Evolutionary conservation across 2,113 vertebrate genomes (phyloP).

Genomic region (Syngnathoides biaculeatus): DNA sequence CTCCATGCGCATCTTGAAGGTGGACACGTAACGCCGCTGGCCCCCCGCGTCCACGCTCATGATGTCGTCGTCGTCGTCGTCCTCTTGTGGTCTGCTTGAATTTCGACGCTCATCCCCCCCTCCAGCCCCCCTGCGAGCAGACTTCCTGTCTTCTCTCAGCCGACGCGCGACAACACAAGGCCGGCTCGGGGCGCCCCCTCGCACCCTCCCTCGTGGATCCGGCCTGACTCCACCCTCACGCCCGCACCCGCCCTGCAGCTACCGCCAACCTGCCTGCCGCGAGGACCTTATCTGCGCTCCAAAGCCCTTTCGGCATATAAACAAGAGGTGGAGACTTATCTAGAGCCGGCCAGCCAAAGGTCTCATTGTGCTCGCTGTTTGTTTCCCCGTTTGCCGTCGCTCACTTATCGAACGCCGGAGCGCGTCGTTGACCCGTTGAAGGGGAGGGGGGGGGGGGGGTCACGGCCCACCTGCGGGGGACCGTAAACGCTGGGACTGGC

Average conservation of each 20-base stretch:
- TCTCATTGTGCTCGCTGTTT: slow-evolving; percentile 25
- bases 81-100: neutral
- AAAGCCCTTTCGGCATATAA: slow-evolving; percentile 18
- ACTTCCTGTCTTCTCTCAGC: slow-evolving; percentile 47
- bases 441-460: slow-evolving; percentile 18
- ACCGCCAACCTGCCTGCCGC: slow-evolving; percentile 13
- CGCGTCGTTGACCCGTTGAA: slow-evolving; percentile 39
- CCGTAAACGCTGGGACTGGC: slow-evolving; percentile 13
- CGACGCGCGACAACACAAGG: slow-evolving; percentile 6
- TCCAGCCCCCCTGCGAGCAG: slow-evolving; percentile 41
- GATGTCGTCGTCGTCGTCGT: slow-evolving; percentile 3
- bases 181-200: slow-evolving; percentile 7
- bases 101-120: slow-evolving; percentile 9
- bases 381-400: slow-evolving; percentile 34
- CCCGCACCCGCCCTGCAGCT: neutral
- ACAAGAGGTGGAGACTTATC: slow-evolving; percentile 39
- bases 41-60: slow-evolving; percentile 9
- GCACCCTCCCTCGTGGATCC: slow-evolving; percentile 10
- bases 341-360: slow-evolving; percentile 51
- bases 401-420: slow-evolving; percentile 57
- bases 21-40: slow-evolving; percentile 65
- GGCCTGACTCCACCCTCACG: slow-evolving; percentile 51
- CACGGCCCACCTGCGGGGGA: slow-evolving; percentile 5
- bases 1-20: slow-evolving; percentile 64
- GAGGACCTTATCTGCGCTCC: slow-evolving; percentile 26